A percentile compares a stretch with the other conserved stretches of the same genome.
Conservation (phyloP, 2,113 vertebrate species). For the Aepyceros melampus region DNA sequence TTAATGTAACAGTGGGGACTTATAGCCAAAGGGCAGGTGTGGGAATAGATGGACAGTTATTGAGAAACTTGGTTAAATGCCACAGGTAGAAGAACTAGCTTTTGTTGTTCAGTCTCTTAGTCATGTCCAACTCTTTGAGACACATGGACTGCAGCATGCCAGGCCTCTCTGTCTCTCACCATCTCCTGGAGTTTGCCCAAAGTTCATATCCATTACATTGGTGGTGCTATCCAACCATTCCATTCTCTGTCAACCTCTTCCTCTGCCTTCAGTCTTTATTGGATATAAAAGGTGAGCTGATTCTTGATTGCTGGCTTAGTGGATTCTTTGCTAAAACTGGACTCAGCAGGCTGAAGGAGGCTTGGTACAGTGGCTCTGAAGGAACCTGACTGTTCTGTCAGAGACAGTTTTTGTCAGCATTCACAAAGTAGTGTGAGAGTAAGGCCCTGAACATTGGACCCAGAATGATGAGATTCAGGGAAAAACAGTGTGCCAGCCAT, state of each 20-base stretch:
- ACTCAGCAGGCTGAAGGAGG: not conserved
- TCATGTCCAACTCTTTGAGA: not conserved
- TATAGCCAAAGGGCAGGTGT: not conserved
- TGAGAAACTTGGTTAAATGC: not conserved
- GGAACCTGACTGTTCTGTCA: not conserved
- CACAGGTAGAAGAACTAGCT: not conserved
- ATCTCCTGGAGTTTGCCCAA: not conserved
- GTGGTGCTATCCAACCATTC: not conserved
- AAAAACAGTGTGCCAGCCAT: rapidly evolving
- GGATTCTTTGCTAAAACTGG: not conserved
- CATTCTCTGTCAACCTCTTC: not conserved
- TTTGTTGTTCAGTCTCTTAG: not conserved
- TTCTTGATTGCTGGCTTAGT: not conserved
- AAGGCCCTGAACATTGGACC: not conserved
- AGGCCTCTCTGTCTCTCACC: not conserved
- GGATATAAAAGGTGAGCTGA: not conserved
- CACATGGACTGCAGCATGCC: not conserved
- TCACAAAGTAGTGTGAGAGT: not conserved
- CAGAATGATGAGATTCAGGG: not conserved
- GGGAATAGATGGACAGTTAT: not conserved
- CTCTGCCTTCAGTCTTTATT: not conserved
- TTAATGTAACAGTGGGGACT: not conserved
- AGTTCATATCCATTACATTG: not conserved
- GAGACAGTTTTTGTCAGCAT: not conserved
- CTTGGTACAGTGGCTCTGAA: not conserved